Conservation (phyloP, 2,113 vertebrate species). For the Corapipo altera region DNA sequence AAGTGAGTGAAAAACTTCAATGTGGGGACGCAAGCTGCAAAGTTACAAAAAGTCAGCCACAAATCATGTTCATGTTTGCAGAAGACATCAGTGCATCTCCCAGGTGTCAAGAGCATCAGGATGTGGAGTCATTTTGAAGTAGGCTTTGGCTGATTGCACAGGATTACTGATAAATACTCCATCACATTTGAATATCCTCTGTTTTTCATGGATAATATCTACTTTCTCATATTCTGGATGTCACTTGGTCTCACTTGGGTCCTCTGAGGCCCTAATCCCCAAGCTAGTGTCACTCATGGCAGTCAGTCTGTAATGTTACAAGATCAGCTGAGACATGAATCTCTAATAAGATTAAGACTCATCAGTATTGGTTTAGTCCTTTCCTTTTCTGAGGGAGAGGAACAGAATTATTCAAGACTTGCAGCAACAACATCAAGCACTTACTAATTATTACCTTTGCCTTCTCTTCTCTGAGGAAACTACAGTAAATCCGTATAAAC, state of each 20-base stretch:
- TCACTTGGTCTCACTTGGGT: neutral
- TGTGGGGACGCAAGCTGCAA: neutral
- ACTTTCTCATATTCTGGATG: neutral
- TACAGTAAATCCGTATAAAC: neutral
- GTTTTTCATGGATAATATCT: neutral
- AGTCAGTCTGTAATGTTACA: conserved; percentile 67
- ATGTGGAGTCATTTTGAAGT: neutral
- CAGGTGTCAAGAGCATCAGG: neutral
- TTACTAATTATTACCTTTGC: neutral
- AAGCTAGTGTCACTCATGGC: conserved; percentile 61
- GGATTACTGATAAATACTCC: neutral
- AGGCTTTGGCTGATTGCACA: neutral
- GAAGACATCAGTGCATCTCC: neutral
- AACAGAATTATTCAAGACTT: conserved; percentile 55
- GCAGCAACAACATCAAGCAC: neutral
- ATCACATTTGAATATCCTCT: neutral
- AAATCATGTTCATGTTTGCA: neutral
- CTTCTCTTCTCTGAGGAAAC: neutral
- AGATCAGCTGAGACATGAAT: conserved; percentile 76
- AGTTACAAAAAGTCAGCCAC: neutral
- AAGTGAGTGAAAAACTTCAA: neutral
- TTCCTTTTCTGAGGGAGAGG: conserved; percentile 73
- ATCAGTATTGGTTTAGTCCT: conserved; percentile 70
- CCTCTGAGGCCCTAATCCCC: neutral
- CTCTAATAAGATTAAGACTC: conserved; percentile 82